Evolutionary conservation across 2,797 vertebrate genomes (phyloP), one percentile per base, ranked within the genome.

Genomic region (Fringilla coelebs): DNA sequence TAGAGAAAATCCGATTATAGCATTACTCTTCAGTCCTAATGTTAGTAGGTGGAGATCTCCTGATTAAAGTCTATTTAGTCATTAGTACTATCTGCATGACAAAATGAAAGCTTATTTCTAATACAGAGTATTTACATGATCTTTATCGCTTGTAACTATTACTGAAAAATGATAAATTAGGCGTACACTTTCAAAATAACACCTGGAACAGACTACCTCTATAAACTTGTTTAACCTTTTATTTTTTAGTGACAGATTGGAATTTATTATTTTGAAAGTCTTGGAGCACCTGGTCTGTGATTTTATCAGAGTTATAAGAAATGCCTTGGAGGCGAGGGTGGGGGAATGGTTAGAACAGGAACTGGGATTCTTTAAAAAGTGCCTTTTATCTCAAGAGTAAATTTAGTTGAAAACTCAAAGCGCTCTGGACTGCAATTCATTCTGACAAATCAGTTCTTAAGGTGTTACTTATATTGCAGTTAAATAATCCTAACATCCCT

Each of bases 181-280:
- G 94, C 88, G 45, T 91, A 90, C 29, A 55, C 94, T 97, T 98
- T 97, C 97, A 98, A 97, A 98, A 98, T 91, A 97, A 96, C 98
- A 98, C 97, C 98, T 98, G 98, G 97, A 96, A 98, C 93, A 97
- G 93, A 82, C 87, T 90, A 86, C 83, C 85, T 78, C 96, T 89
- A 84, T 96, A 97, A 97, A 97, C 97, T 96, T 91, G 92, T 97
- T 97, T 96, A 96, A 97, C 96, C 94, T 97, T 97, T 96, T 82
- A 46, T 90, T 96, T 97, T 92, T 94, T 96, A 96, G 98, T 98
- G 98, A 98, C 97, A 97, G 97, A 97, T 96, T 95, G 97, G 98
- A 98, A 98, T 98, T 98, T 98, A 98, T 98, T 98, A 98, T 98
- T 98, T 98, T 98, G 98, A 98, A 98, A 98, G 98, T 98, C 98